These are phyloP conservation scores for Yponomeuta plumbellus DNA, from an alignment of 2,888 invertebrate species.

Conservation along the genomic window DNA sequence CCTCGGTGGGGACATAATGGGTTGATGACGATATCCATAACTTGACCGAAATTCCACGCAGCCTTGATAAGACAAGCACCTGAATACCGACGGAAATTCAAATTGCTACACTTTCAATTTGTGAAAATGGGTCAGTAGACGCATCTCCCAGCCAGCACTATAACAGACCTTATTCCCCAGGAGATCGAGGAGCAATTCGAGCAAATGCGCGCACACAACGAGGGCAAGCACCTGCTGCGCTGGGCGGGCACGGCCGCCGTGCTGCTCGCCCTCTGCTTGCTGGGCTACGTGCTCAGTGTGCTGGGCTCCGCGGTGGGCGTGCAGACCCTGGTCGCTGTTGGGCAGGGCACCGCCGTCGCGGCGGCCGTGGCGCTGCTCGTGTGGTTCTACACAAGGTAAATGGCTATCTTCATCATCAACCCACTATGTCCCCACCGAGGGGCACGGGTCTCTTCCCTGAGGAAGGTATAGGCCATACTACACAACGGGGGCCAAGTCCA, in stretches of 20 bases:
- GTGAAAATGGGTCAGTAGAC: too few relatives aligned
- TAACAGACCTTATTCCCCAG: slow-evolving; percentile 47
- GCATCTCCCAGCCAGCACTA: not conserved
- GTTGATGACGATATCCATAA: too few relatives aligned
- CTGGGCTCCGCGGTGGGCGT: slow-evolving; percentile 86
- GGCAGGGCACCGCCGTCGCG: slow-evolving; percentile 84
- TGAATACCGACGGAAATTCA: too few relatives aligned
- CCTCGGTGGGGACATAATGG: too few relatives aligned
- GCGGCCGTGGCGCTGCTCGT: slow-evolving; percentile 84
- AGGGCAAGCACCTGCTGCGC: slow-evolving; percentile 97
- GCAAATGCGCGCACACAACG: slow-evolving; percentile 93
- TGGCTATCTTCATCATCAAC: too few relatives aligned
- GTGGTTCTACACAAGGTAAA: slow-evolving; percentile 93
- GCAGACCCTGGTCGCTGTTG: slow-evolving; percentile 84
- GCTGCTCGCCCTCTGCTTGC: slow-evolving; percentile 87
- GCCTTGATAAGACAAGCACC: too few relatives aligned
- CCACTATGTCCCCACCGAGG: too few relatives aligned
- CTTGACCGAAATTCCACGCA: too few relatives aligned
- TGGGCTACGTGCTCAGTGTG: slow-evolving; percentile 89
- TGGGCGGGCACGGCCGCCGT: slow-evolving; percentile 95
- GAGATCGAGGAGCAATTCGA: slow-evolving; percentile 89
- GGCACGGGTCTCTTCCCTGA: too few relatives aligned
- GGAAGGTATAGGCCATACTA: too few relatives aligned
- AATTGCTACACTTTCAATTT: too few relatives aligned
- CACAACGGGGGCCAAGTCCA: too few relatives aligned